Evolutionary conservation across 2,797 vertebrate genomes (phyloP).

Genomic region (Sus cebifrons): DNA sequence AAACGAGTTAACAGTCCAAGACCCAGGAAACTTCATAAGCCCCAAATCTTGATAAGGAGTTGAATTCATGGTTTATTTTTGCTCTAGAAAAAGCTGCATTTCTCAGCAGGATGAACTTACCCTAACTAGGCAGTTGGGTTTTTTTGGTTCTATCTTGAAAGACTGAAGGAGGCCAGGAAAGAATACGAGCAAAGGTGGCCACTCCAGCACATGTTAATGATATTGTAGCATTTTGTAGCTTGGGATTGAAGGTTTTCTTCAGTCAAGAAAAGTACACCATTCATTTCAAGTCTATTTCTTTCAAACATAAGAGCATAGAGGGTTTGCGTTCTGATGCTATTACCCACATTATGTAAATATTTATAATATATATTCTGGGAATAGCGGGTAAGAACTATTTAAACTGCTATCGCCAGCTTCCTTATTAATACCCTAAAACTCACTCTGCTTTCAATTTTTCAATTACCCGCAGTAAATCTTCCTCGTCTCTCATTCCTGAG

Average conservation of each 20-base stretch:
- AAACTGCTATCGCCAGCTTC: not conserved
- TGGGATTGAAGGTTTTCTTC: not conserved
- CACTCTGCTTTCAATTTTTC: constrained; percentile 37
- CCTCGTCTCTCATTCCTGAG: not conserved
- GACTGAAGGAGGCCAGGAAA: not conserved
- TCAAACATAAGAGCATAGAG: not conserved
- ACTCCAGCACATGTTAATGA: not conserved
- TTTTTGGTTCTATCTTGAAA: not conserved
- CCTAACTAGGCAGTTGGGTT: not conserved
- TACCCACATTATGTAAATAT: not conserved
- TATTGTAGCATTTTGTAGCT: constrained; percentile 34
- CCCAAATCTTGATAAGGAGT: not conserved
- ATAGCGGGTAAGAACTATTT: not conserved
- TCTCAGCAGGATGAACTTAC: not conserved
- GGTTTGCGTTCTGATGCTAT: not conserved
- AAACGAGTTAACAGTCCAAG: not conserved
- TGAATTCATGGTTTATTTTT: constrained; percentile 7
- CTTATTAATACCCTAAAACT: constrained; percentile 45
- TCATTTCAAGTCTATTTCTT: not conserved
- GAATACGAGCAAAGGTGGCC: not conserved
- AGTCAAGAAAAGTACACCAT: not conserved
- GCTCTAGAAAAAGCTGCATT: not conserved
- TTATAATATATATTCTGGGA: not conserved
- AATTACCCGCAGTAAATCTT: not conserved
- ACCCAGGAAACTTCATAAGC: not conserved